These are phyloP conservation scores for Lucilia sericata DNA, from an alignment of 1,140 invertebrate species.

Conservation along the genomic window DNA sequence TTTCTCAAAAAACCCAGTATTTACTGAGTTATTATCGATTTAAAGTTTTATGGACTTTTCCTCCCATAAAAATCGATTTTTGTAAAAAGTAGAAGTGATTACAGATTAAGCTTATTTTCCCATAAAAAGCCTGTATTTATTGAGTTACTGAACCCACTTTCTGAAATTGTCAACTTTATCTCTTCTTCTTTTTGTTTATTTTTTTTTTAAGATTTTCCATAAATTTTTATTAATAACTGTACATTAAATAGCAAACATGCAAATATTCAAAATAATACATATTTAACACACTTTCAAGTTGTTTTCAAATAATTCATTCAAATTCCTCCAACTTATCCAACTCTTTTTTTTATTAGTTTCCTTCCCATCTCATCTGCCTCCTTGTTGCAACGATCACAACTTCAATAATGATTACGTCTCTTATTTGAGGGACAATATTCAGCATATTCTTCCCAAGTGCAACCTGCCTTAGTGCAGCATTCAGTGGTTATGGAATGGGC, in stretches of 20 bases:
- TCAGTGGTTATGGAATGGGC: conserved; percentile 72
- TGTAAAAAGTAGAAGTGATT: too few species aligned
- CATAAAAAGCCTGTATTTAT: too few species aligned
- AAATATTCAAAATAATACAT: background rate
- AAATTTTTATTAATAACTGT: background rate
- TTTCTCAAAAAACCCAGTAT: too few species aligned
- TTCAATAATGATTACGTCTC: conserved; percentile 66
- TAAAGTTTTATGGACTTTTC: too few species aligned
- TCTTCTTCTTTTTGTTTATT: background rate
- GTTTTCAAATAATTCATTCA: background rate
- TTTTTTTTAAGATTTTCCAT: background rate
- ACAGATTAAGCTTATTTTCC: too few species aligned
- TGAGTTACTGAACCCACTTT: too few species aligned
- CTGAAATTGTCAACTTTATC: too few species aligned
- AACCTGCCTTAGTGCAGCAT: conserved; percentile 72
- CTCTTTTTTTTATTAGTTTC: background rate
- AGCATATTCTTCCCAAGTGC: conserved; percentile 76
- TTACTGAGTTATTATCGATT: too few species aligned
- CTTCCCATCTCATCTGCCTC: background rate
- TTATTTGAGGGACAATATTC: conserved; percentile 75
- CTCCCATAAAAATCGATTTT: too few species aligned
- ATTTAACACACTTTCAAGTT: background rate
- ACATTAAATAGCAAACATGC: background rate
- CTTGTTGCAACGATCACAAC: background rate
- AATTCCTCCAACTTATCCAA: background rate